These are phyloP conservation scores for Metopolophium dirhodum DNA, from an alignment of 1,140 invertebrate species.

Conservation along the genomic window DNA sequence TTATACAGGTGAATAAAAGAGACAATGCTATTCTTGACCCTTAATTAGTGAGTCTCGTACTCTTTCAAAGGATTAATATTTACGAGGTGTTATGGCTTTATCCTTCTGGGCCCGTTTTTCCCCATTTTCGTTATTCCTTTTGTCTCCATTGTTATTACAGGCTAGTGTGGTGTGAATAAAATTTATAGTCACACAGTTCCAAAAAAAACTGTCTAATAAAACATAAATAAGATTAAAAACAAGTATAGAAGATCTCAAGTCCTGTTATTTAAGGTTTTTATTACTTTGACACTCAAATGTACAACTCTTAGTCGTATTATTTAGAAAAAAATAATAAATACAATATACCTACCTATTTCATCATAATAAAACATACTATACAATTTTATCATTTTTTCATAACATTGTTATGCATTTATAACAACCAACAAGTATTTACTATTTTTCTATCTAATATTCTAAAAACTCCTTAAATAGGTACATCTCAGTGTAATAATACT, in stretches of 20 bases:
- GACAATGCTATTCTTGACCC: not conserved
- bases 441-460: not conserved
- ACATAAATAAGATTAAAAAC: not conserved
- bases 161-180: not conserved
- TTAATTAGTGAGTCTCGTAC: not conserved
- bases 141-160: not conserved
- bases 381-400: not conserved
- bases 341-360: too few relatives aligned
- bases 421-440: not conserved
- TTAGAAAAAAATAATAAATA: not conserved
- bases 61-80: conserved; percentile 16
- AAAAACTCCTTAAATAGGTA: not conserved
- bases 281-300: not conserved
- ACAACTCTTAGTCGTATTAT: too few relatives aligned
- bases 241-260: not conserved
- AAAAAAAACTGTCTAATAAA: not conserved
- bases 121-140: not conserved
- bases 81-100: conserved; percentile 13
- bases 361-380: not conserved
- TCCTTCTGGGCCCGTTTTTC: not conserved
- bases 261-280: not conserved
- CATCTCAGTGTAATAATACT: too few relatives aligned
- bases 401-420: too few relatives aligned
- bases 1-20: conserved; percentile 14
- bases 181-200: not conserved